A percentile compares a stretch with the other conserved stretches of the same genome.
These are phyloP conservation scores for Drosophila erecta DNA, from an alignment of 1,140 invertebrate genomes.

Conservation along the genomic window DNA sequence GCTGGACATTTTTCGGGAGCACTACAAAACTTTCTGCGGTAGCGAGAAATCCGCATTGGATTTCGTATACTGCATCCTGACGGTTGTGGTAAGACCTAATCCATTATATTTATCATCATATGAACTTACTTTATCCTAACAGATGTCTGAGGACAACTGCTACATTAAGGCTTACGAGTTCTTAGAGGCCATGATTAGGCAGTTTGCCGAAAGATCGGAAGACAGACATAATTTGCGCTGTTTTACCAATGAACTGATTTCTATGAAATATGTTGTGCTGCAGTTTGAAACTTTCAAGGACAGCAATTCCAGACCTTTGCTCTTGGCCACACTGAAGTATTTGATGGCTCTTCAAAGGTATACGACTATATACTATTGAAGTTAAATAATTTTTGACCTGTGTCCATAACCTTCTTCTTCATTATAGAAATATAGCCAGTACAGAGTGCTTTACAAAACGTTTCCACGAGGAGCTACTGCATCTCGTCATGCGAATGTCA, in stretches of 20 bases:
- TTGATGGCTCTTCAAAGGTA: conserved; percentile 49
- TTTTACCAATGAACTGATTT: conserved; percentile 50
- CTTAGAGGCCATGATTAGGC: conserved; percentile 27
- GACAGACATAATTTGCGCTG: conserved; percentile 32
- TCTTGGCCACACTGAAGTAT: conserved; percentile 42
- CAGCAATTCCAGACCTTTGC: conserved; percentile 16
- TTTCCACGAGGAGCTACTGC: conserved; percentile 48
- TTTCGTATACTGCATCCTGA: conserved; percentile 43
- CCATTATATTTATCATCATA: not conserved
- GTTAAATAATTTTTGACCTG: too few species aligned
- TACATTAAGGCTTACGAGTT: conserved; percentile 46
- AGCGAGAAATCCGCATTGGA: conserved; percentile 26
- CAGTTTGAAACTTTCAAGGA: conserved; percentile 41
- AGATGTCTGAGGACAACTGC: conserved; percentile 25
- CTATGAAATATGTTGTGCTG: conserved; percentile 36
- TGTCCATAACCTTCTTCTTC: not conserved
- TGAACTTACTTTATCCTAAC: not conserved
- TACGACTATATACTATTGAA: not conserved
- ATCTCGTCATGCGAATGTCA: conserved; percentile 33
- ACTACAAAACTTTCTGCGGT: conserved; percentile 42
- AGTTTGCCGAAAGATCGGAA: conserved; percentile 26
- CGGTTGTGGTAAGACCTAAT: conserved; percentile 15
- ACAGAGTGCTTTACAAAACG: conserved; percentile 44
- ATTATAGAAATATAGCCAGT: conserved; percentile 43
- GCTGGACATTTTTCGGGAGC: conserved; percentile 46